A percentile compares a stretch with the other conserved stretches of the same genome.
phyloP scores from a whole-genome alignment of 2,113 vertebrate species.

The Zapornia atra region DNA sequence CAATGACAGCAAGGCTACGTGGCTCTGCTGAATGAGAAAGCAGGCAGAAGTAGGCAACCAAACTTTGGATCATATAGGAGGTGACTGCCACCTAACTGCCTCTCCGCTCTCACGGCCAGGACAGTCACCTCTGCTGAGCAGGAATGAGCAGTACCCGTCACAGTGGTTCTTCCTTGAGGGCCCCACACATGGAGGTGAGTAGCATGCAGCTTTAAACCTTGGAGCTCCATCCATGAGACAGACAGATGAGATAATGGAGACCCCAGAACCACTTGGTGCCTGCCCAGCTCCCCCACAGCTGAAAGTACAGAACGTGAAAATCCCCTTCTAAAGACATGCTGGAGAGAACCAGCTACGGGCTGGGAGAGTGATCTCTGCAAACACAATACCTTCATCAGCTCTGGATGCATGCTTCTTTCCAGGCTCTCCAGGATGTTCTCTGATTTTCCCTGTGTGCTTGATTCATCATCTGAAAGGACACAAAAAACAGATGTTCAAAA shows the following conservation, averaged over 20 bases:
- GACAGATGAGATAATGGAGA: background rate
- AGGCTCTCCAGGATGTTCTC: slow-evolving; percentile 90
- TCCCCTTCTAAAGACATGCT: background rate
- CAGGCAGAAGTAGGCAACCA: background rate
- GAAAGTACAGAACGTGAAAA: background rate
- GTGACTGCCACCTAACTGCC: background rate
- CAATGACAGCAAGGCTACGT: background rate
- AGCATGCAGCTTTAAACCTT: background rate
- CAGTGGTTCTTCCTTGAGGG: background rate
- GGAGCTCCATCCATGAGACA: background rate
- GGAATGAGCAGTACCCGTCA: background rate
- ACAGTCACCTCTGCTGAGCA: background rate
- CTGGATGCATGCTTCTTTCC: slow-evolving; percentile 92
- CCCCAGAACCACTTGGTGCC: background rate
- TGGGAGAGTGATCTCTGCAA: background rate
- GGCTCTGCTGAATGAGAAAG: background rate
- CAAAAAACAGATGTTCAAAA: slow-evolving; percentile 71
- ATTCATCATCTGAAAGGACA: slow-evolving; percentile 89
- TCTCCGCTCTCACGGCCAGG: background rate
- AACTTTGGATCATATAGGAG: background rate
- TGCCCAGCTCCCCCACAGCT: background rate
- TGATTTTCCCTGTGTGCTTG: slow-evolving; percentile 85
- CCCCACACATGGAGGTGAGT: background rate
- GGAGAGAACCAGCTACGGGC: background rate
- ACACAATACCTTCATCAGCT: slow-evolving; percentile 90